Conservation (phyloP, 2,797 vertebrate genomes). For the Myotis myotis region DNA sequence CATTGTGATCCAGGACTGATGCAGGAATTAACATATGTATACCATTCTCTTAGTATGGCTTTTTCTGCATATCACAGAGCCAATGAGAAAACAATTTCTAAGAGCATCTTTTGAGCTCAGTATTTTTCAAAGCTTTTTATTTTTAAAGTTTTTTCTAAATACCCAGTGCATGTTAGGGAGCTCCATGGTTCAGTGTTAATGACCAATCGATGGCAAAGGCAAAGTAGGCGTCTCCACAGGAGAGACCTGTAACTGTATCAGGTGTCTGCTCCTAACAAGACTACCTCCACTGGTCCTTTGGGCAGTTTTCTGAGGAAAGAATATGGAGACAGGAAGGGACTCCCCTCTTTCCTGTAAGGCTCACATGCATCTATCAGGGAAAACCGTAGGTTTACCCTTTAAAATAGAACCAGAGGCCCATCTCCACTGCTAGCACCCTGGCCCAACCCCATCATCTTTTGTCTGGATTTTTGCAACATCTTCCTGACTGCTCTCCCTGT, state of each 20-base stretch:
- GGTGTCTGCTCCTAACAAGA: not conserved
- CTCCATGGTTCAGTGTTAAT: not conserved
- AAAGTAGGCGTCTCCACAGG: not conserved
- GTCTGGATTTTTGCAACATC: not conserved
- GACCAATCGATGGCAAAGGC: not conserved
- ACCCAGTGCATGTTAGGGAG: not conserved
- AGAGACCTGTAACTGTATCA: not conserved
- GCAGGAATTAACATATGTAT: not conserved
- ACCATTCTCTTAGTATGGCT: not conserved
- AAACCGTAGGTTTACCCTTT: not conserved
- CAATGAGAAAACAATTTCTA: not conserved
- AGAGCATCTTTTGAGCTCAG: not conserved
- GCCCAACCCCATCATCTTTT: not conserved
- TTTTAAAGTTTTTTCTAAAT: not conserved
- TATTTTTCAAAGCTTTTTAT: not conserved
- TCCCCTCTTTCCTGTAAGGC: not conserved
- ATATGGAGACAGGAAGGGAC: not conserved
- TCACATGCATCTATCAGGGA: not conserved
- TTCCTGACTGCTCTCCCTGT: not conserved
- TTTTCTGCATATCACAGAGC: not conserved
- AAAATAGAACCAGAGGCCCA: not conserved
- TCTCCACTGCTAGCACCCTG: rapidly evolving
- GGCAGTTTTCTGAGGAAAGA: not conserved
- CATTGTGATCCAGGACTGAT: not conserved
- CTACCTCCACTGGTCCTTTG: not conserved